These are phyloP conservation scores for Ectemnius cavifrons DNA, from an alignment of 2,888 invertebrate species.

Conservation along the genomic window DNA sequence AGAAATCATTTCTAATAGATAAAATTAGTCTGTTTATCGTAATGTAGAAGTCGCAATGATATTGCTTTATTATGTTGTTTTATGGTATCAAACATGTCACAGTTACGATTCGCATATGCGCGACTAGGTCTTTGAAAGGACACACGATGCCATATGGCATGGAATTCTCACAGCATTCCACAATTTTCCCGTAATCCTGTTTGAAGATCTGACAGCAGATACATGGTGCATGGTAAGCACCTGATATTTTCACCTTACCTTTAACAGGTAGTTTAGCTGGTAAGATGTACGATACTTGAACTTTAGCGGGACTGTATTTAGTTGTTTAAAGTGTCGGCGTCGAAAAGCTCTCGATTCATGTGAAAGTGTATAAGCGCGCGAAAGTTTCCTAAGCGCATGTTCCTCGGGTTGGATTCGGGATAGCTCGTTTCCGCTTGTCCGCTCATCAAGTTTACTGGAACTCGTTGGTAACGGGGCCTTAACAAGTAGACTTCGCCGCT, in stretches of 20 bases:
- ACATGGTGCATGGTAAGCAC: background rate
- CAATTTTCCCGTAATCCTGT: no score
- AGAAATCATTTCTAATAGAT: no score
- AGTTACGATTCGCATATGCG: no score
- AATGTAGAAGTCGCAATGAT: no score
- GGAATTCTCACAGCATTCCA: no score
- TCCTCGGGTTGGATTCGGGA: conserved; percentile 29
- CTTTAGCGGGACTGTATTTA: background rate
- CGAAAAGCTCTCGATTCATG: background rate
- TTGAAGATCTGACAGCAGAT: no score
- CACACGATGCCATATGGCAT: no score
- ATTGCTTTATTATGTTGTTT: no score
- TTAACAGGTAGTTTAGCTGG: background rate
- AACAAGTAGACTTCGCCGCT: conserved; percentile 31
- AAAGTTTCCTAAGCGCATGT: conserved; percentile 13
- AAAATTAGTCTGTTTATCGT: no score
- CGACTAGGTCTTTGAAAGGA: no score
- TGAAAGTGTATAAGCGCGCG: conserved; percentile 8
- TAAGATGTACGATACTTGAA: background rate
- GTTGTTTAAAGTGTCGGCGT: background rate
- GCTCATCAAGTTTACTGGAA: conserved; percentile 63
- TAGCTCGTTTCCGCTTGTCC: conserved; percentile 62
- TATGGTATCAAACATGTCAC: no score
- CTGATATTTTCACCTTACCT: conserved; percentile 6
- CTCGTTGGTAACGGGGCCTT: conserved; percentile 53